Evolutionary conservation across 23 tunicate species (phyloP), one percentile per base, ranked within the genome.

Genomic region (Styela clava): DNA sequence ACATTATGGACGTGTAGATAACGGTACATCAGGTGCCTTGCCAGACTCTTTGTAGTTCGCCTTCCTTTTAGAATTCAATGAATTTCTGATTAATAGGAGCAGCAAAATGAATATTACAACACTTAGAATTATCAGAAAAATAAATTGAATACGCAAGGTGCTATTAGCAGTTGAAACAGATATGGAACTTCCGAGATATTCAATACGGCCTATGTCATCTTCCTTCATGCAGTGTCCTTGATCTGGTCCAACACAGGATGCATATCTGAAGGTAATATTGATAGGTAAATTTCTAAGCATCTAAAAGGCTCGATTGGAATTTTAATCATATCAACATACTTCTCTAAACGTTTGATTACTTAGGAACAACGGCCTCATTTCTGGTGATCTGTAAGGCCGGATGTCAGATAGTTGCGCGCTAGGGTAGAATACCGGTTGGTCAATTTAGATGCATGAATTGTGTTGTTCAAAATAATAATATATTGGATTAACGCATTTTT

Each of bases 211-310:
- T 7, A 65, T 5, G 16, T 65, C 86, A 22, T 67, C 24, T 5
- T 84, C 69, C 0, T 78, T 80, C 2, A 73, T 79, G 74, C 97
- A 92, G 31, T 84, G 89, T 37, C 74, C 79, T n/a, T 62, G 86
- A 33, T 83, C 79, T 3, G 34, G 56, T 7, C 97, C 97, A 56
- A 92, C 78, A 56, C 97, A 92, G 21, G 97, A 87, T 29, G 91
- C 97, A 74, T 86, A 92, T 34, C 97, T 92, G 79, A 44, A 44
- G n/a, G n/a, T n/a, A n/a, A n/a, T n/a, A n/a, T n/a, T n/a, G 0
- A 65, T 36, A 23, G 74, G 36, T 21, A 76, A n/a, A 19, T 33
- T 2, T 16, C 18, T 56, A 56, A 56, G 19, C 63, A 56, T 18
- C 18, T 56, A 56, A 56, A 56, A 56, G 63, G 63, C 20, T 56